Conservation (phyloP, 2,797 vertebrate genomes). For the Syngnathus acus region DNA sequence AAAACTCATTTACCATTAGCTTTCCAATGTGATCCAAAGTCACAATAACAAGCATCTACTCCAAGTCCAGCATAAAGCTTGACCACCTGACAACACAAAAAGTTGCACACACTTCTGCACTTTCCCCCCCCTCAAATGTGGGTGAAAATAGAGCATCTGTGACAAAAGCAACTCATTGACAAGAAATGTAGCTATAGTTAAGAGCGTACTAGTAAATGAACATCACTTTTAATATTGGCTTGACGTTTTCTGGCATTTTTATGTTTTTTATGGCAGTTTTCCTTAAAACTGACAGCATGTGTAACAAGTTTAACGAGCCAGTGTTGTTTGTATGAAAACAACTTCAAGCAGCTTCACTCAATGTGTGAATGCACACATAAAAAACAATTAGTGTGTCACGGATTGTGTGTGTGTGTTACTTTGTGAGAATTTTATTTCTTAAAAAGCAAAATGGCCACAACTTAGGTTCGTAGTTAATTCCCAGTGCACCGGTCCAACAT, state of each 20-base stretch:
- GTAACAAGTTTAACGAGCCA: background rate
- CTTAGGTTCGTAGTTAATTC: background rate
- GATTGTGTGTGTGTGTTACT: background rate
- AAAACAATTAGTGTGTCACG: background rate
- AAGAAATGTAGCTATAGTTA: background rate
- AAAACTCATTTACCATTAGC: constrained; percentile 35
- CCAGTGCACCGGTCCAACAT: background rate
- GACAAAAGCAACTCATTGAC: background rate
- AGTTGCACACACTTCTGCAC: constrained; percentile 1
- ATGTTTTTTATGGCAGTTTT: background rate
- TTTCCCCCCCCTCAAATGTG: background rate
- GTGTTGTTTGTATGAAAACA: no score
- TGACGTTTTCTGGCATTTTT: background rate
- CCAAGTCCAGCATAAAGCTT: constrained; percentile 51
- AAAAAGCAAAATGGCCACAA: background rate
- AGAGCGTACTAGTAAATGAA: background rate
- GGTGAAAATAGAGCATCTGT: background rate
- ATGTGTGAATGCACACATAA: background rate
- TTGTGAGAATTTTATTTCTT: background rate
- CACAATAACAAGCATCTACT: constrained; percentile 38
- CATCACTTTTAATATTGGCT: background rate
- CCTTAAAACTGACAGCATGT: background rate
- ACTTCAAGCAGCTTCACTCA: background rate
- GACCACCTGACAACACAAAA: constrained; percentile 29
- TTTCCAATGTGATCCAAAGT: constrained; percentile 47